Base-by-base conservation (phyloP, 2,797 vertebrate species). In the Siniperca undulata region DNA sequence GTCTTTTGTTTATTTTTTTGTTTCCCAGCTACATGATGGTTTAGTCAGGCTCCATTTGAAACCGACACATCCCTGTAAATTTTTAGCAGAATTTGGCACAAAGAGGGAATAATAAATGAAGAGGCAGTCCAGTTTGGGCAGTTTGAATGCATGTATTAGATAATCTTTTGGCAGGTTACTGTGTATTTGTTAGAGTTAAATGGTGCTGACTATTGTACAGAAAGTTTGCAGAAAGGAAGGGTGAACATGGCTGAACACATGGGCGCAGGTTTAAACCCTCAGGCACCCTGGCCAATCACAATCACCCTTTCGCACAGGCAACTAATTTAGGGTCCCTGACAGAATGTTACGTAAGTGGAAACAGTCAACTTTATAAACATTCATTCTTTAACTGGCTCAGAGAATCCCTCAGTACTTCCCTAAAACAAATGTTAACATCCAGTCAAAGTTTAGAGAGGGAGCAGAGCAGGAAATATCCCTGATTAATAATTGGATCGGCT, bases 401-500 rank as follows among this genome's bases (percentile, higher is more conserved):
- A 77, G 74, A 76, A 80, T 80, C 67, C 11, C 24, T 74, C 55
- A 68, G 74, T 68, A 71, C 62, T 65, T 82, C 70, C 42, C 34
- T 17, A 48, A 74, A 86, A 84, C 75, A 71, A 61, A 79, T 44
- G 67, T 83, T 66, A 67, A 69, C 84, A 78, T 75, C 52, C 60
- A 74, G 64, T 84, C 77, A 73, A 62, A 77, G 56, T 74, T 77
- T 22, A 71, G 77, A 88, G 67, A 77, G 53, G 60, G 42, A 79
- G 70, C 78, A 78, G 77, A 87, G 71, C 90, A 82, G 87, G 89
- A 91, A 92, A 86, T 86, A 74, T 66, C 82, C 76, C 84, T 93
- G 90, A 94, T 92, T 88, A 84, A 82, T 89, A 86, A 84, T 79
- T 65, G 73, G 71, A 81, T 61, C 46, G 22, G 40, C 83, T 85